phyloP scores from a whole-genome alignment of 2,797 vertebrate species.

The Mustela erminea region DNA sequence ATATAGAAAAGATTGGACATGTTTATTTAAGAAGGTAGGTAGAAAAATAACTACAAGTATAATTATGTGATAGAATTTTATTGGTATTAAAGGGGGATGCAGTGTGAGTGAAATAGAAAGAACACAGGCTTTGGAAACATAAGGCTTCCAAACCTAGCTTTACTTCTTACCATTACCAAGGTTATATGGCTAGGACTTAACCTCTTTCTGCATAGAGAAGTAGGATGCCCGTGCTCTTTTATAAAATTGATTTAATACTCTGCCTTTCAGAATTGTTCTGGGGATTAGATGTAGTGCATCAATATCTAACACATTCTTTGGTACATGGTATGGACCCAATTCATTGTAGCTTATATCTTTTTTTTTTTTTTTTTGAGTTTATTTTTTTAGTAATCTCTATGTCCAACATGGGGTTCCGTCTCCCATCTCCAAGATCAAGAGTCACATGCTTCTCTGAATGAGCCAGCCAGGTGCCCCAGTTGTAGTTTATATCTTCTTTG shows the following conservation, averaged over 20 bases:
- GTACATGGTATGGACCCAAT: not conserved
- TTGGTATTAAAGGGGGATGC: constrained; percentile 23
- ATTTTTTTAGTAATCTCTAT: not conserved
- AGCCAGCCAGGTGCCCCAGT: not conserved
- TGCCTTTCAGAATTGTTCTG: not conserved
- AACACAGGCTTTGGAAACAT: constrained; percentile 51
- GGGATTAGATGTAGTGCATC: constrained; percentile 1
- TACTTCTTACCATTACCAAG: not conserved
- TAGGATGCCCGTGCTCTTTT: not conserved
- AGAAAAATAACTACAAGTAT: constrained; percentile 59
- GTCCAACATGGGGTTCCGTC: not conserved
- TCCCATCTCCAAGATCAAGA: not conserved
- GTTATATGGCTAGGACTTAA: constrained; percentile 11
- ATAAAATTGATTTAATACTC: not conserved
- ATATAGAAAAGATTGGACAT: constrained; percentile 14
- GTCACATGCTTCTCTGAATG: not conserved
- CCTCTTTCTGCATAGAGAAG: not conserved
- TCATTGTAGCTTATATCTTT: not conserved
- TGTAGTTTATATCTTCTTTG: not conserved
- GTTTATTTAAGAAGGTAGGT: constrained; percentile 56
- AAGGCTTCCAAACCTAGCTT: not conserved
- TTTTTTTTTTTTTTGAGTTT: not conserved
- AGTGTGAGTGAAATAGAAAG: constrained; percentile 20
- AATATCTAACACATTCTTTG: not conserved
- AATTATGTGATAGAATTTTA: not conserved